Base-by-base conservation (phyloP, 2,113 vertebrate species). In the Choloepus hoffmanni region DNA sequence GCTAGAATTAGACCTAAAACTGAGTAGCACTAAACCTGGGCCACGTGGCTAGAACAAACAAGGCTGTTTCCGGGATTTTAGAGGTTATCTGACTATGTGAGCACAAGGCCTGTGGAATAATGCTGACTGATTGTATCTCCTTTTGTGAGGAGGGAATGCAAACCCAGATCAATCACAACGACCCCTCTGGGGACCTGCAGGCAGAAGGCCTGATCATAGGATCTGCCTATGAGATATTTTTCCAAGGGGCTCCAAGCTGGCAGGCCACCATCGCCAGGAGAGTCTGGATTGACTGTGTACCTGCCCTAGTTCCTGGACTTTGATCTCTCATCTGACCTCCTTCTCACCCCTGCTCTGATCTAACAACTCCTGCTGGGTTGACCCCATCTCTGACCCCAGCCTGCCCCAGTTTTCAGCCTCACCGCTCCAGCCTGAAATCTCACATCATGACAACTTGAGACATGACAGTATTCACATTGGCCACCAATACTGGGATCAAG, bases 321-420 rank as follows among this genome's bases (percentile, higher is more conserved):
- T 97, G 96, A 98, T 98, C 96, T 96, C 93, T 18, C 89, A 33
- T 96, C 86, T 98, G 97, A 97, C 97, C 97, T 97, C 93, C 86
- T 91, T 45, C 89, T 98, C 96, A 97, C 97, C 97, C 97, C 97
- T 89, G 89, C 94, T 96, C 96, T 96, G 93, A 95, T 96, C 96
- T 95, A 93, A 93, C 91, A 93, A 93, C 95, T 94, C 97, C 97
- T 82, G 95, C 97, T 96, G 97, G 68, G 95, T 72, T 98, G 97
- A 98, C 97, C 96, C 84, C 96, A 77, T 90, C 89, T 96, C 97
- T 97, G 97, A 98, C 97, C 97, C 55, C 53, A 50, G 89, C 73
- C 83, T 45, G 83, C 63, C 63, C 87, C 90, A 76, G 83, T 97
- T 92, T 97, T 97, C 96, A 96, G 95, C 86, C 83, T 96, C 85